Percentiles rank a stretch among this genome's conserved stretches.
Evolutionary conservation across 2,797 vertebrate species (phyloP).

Genomic region (Oreochromis grahami): DNA sequence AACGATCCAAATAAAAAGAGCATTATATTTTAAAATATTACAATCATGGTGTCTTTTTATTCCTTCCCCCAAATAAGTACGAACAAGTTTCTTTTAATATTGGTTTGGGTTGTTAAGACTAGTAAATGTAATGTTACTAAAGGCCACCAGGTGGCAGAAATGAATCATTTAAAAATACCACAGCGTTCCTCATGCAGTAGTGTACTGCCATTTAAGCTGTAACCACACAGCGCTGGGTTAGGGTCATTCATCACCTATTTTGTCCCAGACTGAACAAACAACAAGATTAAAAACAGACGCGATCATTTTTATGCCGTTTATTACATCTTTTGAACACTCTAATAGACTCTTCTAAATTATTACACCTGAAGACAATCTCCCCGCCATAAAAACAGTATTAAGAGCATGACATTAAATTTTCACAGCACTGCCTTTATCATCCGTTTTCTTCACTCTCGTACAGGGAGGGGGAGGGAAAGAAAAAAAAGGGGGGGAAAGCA

Average conservation of each 20-base stretch:
- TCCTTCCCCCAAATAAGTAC: not conserved
- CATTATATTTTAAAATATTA: constrained; percentile 17
- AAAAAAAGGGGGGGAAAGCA: not conserved
- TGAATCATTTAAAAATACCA: not conserved
- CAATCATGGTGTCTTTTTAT: not conserved
- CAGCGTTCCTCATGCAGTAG: not conserved
- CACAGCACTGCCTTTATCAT: constrained; percentile 75
- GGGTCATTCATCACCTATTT: not conserved
- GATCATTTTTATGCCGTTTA: constrained; percentile 67
- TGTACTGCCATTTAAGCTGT: not conserved
- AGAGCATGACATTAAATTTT: constrained; percentile 75
- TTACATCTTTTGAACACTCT: constrained; percentile 75
- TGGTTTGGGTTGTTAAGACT: not conserved
- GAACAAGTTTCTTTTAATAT: rapidly evolving
- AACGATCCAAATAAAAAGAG: constrained; percentile 7
- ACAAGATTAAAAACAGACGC: not conserved
- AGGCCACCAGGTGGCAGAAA: constrained; percentile 32
- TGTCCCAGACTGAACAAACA: not conserved
- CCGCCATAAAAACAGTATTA: constrained; percentile 73
- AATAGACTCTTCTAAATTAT: constrained; percentile 76
- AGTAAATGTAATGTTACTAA: not conserved
- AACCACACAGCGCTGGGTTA: not conserved
- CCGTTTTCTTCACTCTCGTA: constrained; percentile 39
- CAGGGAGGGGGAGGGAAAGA: not conserved
- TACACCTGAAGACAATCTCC: constrained; percentile 72